Conservation (phyloP, 2,888 invertebrate genomes). For the Drosophila subquinaria region DNA sequence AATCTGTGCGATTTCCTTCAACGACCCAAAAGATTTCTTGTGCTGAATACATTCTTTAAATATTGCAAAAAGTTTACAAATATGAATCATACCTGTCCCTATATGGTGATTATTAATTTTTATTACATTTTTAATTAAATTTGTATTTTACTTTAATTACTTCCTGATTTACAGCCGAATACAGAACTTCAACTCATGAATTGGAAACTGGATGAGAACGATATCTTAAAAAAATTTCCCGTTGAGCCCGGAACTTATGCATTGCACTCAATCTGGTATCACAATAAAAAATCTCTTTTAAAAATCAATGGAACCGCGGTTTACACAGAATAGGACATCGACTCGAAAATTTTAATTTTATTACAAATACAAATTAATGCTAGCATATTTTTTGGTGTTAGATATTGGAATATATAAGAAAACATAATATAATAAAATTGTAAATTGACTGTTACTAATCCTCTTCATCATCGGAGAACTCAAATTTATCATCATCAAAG, state of each 20-base stretch:
- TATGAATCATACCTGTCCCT: neutral
- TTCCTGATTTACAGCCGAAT: neutral
- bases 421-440: constrained; percentile 3
- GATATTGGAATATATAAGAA: constrained; percentile 4
- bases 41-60: neutral
- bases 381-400: constrained; percentile 25
- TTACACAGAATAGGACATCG: neutral
- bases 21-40: neutral
- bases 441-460: constrained; percentile 19
- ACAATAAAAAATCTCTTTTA: neutral
- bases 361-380: neutral
- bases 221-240: neutral
- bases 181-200: neutral
- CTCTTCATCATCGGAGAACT: constrained; percentile 76
- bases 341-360: neutral
- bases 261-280: constrained; percentile 3
- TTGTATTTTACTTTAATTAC: neutral
- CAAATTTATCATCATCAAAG: constrained; percentile 83
- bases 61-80: neutral
- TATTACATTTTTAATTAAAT: neutral
- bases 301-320: constrained; percentile 3
- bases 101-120: neutral
- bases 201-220: neutral
- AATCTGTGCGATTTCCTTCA: neutral
- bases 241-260: neutral